Percentiles rank a stretch among this genome's conserved stretches.
Conservation (phyloP, 2,888 invertebrate genomes). For the Acleris laterana region DNA sequence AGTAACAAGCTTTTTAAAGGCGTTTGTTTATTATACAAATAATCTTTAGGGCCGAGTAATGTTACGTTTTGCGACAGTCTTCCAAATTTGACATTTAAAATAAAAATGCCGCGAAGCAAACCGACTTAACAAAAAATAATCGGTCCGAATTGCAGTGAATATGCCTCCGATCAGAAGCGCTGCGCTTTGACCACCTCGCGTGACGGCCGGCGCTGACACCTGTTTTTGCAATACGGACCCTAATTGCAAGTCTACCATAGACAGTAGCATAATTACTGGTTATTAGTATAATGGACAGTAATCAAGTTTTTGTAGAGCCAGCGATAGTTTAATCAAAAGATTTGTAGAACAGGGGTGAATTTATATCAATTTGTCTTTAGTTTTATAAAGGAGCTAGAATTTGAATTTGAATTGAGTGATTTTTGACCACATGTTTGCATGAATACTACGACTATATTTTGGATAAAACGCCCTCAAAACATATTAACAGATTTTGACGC, state of each 20-base stretch:
- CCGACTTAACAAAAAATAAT: not conserved
- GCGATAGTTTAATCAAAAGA: constrained; percentile 22
- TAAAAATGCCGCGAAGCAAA: not conserved
- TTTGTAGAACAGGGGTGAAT: constrained; percentile 5
- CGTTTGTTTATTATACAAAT: too few species aligned
- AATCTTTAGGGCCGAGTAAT: not conserved
- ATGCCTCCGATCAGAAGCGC: constrained; percentile 3
- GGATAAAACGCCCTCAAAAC: too few species aligned
- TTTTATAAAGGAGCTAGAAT: too few species aligned
- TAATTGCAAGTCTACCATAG: constrained; percentile 24
- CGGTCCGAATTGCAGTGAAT: constrained; percentile 9
- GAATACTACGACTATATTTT: too few species aligned
- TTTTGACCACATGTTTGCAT: too few species aligned
- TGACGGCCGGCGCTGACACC: constrained; percentile 30
- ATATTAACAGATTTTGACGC: too few species aligned
- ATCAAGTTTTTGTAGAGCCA: constrained; percentile 16
- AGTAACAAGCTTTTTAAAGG: too few species aligned
- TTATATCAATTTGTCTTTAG: not conserved
- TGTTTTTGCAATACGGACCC: constrained; percentile 28
- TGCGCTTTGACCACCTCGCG: constrained; percentile 27
- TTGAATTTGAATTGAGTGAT: too few species aligned
- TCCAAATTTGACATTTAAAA: not conserved
- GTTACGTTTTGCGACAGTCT: not conserved
- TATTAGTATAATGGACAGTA: constrained; percentile 21
- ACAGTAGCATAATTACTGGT: constrained; percentile 24